Percentiles rank a stretch among this genome's conserved stretches.
Evolutionary conservation across 2,113 vertebrate species (phyloP).

Genomic region (Ciconia maguari): DNA sequence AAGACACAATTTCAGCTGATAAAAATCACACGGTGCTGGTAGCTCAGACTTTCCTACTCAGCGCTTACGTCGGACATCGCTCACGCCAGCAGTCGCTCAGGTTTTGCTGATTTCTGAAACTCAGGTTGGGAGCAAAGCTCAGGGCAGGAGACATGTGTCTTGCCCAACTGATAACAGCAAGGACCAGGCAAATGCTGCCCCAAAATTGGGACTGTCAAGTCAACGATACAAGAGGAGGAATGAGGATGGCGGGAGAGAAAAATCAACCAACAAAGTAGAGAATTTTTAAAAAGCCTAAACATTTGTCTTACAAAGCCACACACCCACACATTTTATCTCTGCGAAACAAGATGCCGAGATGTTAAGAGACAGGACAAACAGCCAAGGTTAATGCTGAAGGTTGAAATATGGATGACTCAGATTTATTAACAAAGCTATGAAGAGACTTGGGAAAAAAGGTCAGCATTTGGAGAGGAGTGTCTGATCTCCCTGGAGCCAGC

Average conservation of each 20-base stretch:
- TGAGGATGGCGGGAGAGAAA: background rate
- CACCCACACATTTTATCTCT: slow-evolving; percentile 8
- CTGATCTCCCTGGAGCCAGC: background rate
- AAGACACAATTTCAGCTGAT: slow-evolving; percentile 30
- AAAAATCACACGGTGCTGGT: slow-evolving; percentile 4
- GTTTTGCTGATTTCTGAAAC: background rate
- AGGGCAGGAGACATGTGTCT: background rate
- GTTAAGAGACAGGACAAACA: slow-evolving; percentile 8
- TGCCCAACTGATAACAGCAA: background rate
- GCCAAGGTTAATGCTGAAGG: background rate
- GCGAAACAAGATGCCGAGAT: background rate
- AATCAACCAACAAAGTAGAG: background rate
- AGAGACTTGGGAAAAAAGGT: background rate
- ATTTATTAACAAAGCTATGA: slow-evolving; percentile 20
- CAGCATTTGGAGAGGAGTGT: background rate
- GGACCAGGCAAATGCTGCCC: background rate
- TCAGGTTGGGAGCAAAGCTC: background rate
- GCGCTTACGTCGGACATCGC: background rate
- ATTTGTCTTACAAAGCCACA: slow-evolving; percentile 17
- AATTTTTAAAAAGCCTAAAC: background rate
- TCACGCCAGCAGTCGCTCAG: fast-evolving
- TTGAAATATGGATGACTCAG: slow-evolving; percentile 31
- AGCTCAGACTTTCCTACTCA: slow-evolving; percentile 15
- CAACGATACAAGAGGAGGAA: background rate
- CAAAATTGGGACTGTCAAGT: background rate